Base-by-base conservation (phyloP, 2,888 invertebrate species). In the Phengaris alcon region DNA sequence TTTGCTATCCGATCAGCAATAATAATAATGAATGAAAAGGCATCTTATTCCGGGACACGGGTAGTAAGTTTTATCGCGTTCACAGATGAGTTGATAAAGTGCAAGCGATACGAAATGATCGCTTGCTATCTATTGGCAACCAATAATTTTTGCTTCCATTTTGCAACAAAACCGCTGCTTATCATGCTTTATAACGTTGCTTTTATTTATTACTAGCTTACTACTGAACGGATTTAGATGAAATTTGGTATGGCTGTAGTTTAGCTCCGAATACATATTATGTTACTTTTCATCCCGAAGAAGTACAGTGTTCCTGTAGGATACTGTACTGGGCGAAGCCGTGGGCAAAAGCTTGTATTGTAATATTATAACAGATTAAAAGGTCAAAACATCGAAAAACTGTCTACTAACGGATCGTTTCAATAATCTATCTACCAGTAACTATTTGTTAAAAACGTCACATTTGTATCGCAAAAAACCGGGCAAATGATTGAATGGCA, bases 51-150 rank as follows among this genome's bases (percentile, higher is more conserved):
- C 22, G 22, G 12, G 51, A 22, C 51, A 70, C 70, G 70, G 51
- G 52, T 51, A 52, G 52, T 52, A 52, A 22, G 70, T 51, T 70
- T 70, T 70, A 70, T 70, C 70, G 15, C 12, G 70, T 70, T 52
- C 70, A 51, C 70, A 22, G 70, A 10, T 2, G 70, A 70, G 70
- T 51, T 52, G 10, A 70, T 52, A 15, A 12, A 10, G 22, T 35
- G 64, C 64, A 64, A 10, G 6, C 70, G 70, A 70, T 70, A 70
- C 70, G 22, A 70, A 44, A 70, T 51, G 52, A 70, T 70, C 52
- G 52, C 51, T 48, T 35, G 69, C 10, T 51, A 70, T 70, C 70
- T 70, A 51, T 70, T 70, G 70, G 22, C 48, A 70, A 70, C 15
- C 70, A 70, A 70, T 22, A 52, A 51, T 70, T 70, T 70, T 70